Evolutionary conservation across 2,113 vertebrate genomes (phyloP).

Genomic region (Galeopterus variegatus): DNA sequence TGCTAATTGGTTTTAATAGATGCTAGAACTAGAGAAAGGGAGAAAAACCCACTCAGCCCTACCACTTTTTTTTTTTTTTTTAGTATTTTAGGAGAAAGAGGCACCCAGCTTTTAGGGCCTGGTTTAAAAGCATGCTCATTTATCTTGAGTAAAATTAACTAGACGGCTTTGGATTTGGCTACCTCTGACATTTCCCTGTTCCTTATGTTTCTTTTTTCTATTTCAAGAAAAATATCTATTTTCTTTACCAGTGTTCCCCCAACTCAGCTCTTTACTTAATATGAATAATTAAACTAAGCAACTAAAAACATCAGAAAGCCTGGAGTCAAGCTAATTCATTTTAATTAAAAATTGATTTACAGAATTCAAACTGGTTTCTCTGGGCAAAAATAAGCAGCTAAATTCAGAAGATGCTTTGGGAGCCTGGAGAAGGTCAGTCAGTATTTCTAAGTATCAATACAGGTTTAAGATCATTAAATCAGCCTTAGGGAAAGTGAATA

Average conservation of each 20-base stretch:
- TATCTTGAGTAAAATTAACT: slow-evolving; percentile 21
- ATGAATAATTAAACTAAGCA: slow-evolving; percentile 80
- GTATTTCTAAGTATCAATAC: slow-evolving; percentile 18
- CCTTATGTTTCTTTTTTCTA: slow-evolving; percentile 44
- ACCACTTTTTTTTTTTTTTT: background rate
- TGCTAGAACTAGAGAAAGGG: background rate
- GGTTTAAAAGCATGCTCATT: slow-evolving; percentile 9
- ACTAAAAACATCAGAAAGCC: slow-evolving; percentile 73
- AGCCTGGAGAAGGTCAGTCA: slow-evolving; percentile 48
- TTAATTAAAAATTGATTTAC: slow-evolving; percentile 79
- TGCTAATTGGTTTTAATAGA: background rate
- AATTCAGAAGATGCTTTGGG: slow-evolving; percentile 60
- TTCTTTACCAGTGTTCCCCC: slow-evolving; percentile 63
- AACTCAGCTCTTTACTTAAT: slow-evolving; percentile 75
- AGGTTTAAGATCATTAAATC: slow-evolving; percentile 38
- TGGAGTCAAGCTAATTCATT: slow-evolving; percentile 77
- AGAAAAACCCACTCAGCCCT: background rate
- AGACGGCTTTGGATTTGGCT: background rate
- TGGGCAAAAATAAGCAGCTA: slow-evolving; percentile 61
- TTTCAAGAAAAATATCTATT: slow-evolving; percentile 35
- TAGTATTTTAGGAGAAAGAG: background rate
- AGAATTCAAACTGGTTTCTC: slow-evolving; percentile 64
- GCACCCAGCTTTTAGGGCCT: background rate
- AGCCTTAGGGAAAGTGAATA: slow-evolving; percentile 37
- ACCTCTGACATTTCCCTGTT: background rate